phyloP scores from a whole-genome alignment of 2,113 vertebrate genomes.

The Podocnemis expansa region DNA sequence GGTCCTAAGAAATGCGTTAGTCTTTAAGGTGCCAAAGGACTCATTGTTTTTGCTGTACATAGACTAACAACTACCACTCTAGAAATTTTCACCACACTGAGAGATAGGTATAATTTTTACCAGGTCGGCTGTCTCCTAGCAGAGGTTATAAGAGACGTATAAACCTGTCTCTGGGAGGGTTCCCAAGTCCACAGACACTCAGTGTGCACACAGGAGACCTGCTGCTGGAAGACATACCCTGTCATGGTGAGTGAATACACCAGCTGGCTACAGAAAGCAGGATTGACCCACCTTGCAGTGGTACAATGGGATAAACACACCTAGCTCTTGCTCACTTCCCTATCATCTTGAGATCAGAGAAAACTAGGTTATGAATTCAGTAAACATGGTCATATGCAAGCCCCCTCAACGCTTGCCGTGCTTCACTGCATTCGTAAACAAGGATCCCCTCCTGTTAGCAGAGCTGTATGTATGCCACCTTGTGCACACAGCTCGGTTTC shows the following conservation, averaged over 20 bases:
- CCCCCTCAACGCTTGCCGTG: neutral
- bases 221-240: accelerated
- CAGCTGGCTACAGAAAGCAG: no score
- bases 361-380: neutral
- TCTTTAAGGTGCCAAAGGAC: no score
- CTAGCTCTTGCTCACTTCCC: accelerated
- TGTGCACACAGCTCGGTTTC: neutral
- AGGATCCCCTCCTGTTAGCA: neutral
- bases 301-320: accelerated
- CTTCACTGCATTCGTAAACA: neutral
- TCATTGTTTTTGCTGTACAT: no score
- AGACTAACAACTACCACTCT: no score
- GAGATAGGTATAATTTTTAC: accelerated
- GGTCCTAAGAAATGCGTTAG: no score
- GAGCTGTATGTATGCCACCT: neutral
- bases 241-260: accelerated
- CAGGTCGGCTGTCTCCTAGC: neutral
- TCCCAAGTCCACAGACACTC: neutral
- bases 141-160: neutral
- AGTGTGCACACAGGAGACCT: neutral
- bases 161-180: neutral
- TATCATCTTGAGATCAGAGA: neutral
- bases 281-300: neutral
- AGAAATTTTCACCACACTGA: no score
- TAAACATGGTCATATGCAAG: neutral